A percentile compares a stretch with the other conserved stretches of the same genome.
Conservation (phyloP, 2,888 invertebrate species). For the Apotomis turbidana region DNA sequence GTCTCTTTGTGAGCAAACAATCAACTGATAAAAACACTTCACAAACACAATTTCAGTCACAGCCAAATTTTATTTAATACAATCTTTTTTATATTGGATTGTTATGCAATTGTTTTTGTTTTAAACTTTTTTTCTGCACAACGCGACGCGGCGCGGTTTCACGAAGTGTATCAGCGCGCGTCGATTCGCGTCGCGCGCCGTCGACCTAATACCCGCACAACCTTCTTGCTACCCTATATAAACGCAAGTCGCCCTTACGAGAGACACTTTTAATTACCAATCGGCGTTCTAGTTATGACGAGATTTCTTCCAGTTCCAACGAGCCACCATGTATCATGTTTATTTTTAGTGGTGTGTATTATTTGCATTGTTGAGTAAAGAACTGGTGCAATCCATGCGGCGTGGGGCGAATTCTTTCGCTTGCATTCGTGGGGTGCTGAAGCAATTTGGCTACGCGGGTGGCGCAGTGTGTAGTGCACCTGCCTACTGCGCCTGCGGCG, state of each 20-base stretch:
- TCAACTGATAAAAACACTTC: constrained; percentile 32
- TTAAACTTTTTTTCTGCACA: constrained; percentile 1
- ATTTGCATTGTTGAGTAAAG: constrained; percentile 56
- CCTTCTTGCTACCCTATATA: constrained; percentile 66
- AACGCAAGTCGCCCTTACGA: constrained; percentile 64
- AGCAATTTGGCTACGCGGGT: too few relatives aligned
- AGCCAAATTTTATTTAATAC: background rate
- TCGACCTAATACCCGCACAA: constrained; percentile 57
- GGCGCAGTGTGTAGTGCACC: too few relatives aligned
- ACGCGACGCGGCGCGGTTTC: background rate
- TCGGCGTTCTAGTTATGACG: constrained; percentile 75
- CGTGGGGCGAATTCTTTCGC: background rate
- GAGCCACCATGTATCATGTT: constrained; percentile 48
- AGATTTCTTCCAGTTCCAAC: constrained; percentile 73
- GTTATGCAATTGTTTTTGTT: constrained; percentile 3
- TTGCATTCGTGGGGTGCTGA: background rate
- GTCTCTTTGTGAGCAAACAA: constrained; percentile 22
- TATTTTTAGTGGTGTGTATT: constrained; percentile 63
- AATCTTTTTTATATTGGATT: background rate
- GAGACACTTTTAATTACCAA: constrained; percentile 70
- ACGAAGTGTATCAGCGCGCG: background rate
- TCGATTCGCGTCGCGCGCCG: too few relatives aligned
- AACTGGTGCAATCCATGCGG: background rate
- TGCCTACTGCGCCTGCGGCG: too few relatives aligned
- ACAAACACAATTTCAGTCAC: constrained; percentile 28